Percentiles rank a stretch among this genome's conserved stretches.
phyloP scores from a whole-genome alignment of 2,888 invertebrate species.

The Cremastinae sp. region DNA sequence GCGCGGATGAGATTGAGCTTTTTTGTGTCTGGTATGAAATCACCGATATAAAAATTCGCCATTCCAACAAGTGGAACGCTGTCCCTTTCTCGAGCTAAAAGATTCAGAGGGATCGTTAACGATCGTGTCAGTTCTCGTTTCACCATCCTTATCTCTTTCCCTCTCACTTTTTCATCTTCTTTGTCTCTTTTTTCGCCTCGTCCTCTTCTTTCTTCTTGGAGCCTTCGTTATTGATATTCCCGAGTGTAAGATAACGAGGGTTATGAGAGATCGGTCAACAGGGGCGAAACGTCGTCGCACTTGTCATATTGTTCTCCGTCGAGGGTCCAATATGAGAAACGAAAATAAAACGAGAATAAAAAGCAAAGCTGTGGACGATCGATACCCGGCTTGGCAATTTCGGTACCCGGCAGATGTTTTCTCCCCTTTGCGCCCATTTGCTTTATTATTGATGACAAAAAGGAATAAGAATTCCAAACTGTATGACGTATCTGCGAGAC shows the following conservation, averaged over 20 bases:
- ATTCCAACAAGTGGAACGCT: slow-evolving; percentile 39
- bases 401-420: no score
- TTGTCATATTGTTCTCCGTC: slow-evolving; percentile 27
- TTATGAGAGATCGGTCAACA: slow-evolving; percentile 16
- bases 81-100: slow-evolving; percentile 24
- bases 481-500: no score
- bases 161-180: background rate
- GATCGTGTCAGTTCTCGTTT: background rate
- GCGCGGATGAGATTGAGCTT: background rate
- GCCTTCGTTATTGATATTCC: slow-evolving; percentile 29
- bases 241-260: slow-evolving; percentile 42
- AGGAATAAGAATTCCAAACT: background rate
- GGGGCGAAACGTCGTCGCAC: slow-evolving; percentile 13
- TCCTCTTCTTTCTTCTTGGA: background rate
- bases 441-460: background rate
- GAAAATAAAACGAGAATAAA: background rate
- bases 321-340: background rate
- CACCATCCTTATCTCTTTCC: slow-evolving; percentile 5
- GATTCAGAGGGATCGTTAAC: slow-evolving; percentile 39
- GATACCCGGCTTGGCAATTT: slow-evolving; percentile 14
- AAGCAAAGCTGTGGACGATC: slow-evolving; percentile 20
- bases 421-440: no score
- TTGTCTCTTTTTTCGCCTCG: background rate
- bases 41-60: slow-evolving; percentile 1
- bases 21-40: background rate